Base-by-base conservation (phyloP, 2,888 invertebrate genomes). In the Pycnomerus fuliginosus region DNA sequence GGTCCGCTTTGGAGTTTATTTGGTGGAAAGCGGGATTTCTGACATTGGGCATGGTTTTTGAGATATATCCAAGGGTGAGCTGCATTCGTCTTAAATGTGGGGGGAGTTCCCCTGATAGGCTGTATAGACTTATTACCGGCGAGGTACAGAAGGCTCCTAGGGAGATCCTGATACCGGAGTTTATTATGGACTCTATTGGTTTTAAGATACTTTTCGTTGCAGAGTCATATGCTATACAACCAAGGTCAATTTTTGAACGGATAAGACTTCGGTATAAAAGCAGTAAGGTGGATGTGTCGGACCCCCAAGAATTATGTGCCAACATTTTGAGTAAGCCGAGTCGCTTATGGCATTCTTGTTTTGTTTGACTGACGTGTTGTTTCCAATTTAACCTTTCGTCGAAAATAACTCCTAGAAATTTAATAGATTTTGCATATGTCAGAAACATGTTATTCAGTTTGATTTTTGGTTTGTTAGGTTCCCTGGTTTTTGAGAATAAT, bases 291-390 rank as follows among this genome's bases (percentile, higher is more conserved):
- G 16, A 17, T 16, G 17, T 35, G 13, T 13, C 25, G n/a, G 12
- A 14, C 11, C 16, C 25, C 37, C 37, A 37, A 3, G 2, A 1
- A 13, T 16, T 3, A 30, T 30, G 23, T 10, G 33, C 16, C 3
- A 40, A 27, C n/a, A 33, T 25, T 20, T 40, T 40, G 25, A 40
- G 23, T 8, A 40, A 3, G 8, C 28, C 25, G 10, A 40, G 7
- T 2, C 11, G 2, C 11, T 27, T 27, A 1, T 10, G 14, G 13
- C 33, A 40, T n/a, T 23, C 16, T 8, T 5, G 8, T 25, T 40
- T 33, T 7, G 29, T 12, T 13, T 38, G 12, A 7, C 29, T 17
- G 4, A 38, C 7, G 12, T 38, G 30, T 17, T 13, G 14, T 12
- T 20, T 1, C 30, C 38, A 38, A 15, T 17, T 38, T 3, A 38